phyloP scores from a whole-genome alignment of 2,797 vertebrate species.

The Jordanella pulchra region DNA sequence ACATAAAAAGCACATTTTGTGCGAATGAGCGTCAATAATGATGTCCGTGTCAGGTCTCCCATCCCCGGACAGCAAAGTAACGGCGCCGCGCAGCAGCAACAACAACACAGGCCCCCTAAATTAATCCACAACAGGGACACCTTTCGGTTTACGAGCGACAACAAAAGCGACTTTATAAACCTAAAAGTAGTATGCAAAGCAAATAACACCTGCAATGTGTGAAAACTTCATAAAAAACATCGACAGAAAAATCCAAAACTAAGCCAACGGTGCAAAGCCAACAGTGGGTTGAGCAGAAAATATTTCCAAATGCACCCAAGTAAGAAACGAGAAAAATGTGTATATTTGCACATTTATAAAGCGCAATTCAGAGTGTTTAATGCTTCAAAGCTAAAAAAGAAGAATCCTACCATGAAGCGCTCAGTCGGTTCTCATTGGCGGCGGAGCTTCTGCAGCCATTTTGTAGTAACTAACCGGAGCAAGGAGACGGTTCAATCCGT shows the following conservation, averaged over 20 bases:
- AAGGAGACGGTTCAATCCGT: conserved; percentile 73
- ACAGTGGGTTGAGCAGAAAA: conserved; percentile 56
- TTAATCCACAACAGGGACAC: conserved; percentile 10
- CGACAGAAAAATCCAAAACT: background rate
- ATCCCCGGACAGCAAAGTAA: conserved; percentile 20
- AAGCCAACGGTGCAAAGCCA: conserved; percentile 32
- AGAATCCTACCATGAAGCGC: conserved; percentile 72
- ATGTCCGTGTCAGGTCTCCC: conserved; percentile 34
- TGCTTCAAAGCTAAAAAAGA: background rate
- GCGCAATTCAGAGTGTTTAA: background rate
- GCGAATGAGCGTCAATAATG: conserved; percentile 17
- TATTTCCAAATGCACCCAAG: conserved; percentile 18
- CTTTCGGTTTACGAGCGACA: background rate
- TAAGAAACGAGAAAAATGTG: conserved; percentile 10
- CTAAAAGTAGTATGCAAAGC: background rate
- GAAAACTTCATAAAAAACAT: conserved; percentile 5
- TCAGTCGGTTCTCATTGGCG: conserved; percentile 69
- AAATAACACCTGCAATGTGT: conserved; percentile 3
- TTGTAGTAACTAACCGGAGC: conserved; percentile 84
- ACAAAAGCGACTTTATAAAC: background rate
- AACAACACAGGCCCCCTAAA: conserved; percentile 48
- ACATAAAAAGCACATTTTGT: conserved; percentile 17
- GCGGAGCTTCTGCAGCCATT: conserved; percentile 83
- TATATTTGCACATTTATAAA: background rate
- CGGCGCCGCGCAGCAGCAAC: conserved; percentile 31